Evolutionary conservation across 2,113 vertebrate genomes (phyloP), one percentile per base, ranked within the genome.

Genomic region (Dicaeum eximium): DNA sequence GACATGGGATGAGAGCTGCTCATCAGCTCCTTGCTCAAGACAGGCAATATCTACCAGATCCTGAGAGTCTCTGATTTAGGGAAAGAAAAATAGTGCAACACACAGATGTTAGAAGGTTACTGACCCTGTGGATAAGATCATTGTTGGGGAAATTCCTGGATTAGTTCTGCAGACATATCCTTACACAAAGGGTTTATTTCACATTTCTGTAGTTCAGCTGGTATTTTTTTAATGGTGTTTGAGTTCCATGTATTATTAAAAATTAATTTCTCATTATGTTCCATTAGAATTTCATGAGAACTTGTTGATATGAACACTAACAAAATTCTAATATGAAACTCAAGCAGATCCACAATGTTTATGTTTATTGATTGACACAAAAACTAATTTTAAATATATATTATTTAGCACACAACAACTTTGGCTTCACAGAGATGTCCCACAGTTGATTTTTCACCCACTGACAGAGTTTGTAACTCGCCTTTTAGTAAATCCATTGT

Each of bases 161-260:
- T 86, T 73, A 45, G 24, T 25, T 80, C 50, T 84, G n/a, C 28
- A 56, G 56, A 44, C 21, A 19, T 23, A 57, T 23, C 23, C 20
- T 65, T 62, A 66, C 28, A 31, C 15, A 48, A 20, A 77, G 33
- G 17, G 22, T 33, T 77, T 61, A 53, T 70, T 84, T 80, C 53
- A 69, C 6, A 5, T 65, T 77, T 89, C 56, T 73, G 40, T 15
- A 35, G 61, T 48, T 85, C 61, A 60, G 23, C 7, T 71, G 22
- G 11, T 23, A 48, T n/a, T 80, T 86, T 87, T 80, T 53, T n/a
- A 88, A 62, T 2, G 10, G 17, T 31, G 66, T 82, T 86, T 56
- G 45, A 86, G 37, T 4, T 64, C n/a, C 10, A 2, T 0, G 0
- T 73, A 33, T 62, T 64, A 57, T 23, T 66, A 61, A 0, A 3